Evolutionary conservation across 2,888 invertebrate species (phyloP).

Genomic region (Eupithecia subumbrata): DNA sequence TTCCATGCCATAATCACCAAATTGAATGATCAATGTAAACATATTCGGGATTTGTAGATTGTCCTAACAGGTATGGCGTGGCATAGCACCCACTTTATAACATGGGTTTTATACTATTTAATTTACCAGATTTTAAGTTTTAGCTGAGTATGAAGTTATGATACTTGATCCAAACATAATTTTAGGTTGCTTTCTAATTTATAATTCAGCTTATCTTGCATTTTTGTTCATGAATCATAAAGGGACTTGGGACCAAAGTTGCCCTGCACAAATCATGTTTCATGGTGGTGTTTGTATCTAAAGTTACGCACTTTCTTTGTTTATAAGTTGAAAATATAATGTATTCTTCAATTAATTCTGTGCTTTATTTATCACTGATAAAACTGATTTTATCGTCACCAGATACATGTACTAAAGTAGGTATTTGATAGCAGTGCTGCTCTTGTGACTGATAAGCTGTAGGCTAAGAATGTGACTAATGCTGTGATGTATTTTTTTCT

Average conservation of each 20-base stretch:
- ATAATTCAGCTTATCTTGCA: constrained; percentile 34
- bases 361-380: constrained; percentile 42
- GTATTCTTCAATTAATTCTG: constrained; percentile 58
- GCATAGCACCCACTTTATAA: background rate
- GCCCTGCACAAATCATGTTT: constrained; percentile 40
- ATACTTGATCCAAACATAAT: background rate
- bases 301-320: constrained; percentile 56
- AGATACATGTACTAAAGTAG: background rate
- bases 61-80: background rate
- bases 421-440: constrained; percentile 20
- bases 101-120: constrained; percentile 1
- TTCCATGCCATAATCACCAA: background rate
- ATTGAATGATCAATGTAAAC: background rate
- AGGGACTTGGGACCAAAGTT: constrained; percentile 51
- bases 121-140: background rate
- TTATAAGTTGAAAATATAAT: constrained; percentile 63
- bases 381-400: constrained; percentile 32
- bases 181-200: constrained; percentile 21
- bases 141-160: background rate
- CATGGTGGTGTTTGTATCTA: constrained; percentile 51
- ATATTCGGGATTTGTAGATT: background rate
- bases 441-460: background rate
- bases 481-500: background rate
- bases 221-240: constrained; percentile 39
- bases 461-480: background rate